Base-by-base conservation (phyloP, 2,888 invertebrate genomes). In the Ochropacha duplaris region DNA sequence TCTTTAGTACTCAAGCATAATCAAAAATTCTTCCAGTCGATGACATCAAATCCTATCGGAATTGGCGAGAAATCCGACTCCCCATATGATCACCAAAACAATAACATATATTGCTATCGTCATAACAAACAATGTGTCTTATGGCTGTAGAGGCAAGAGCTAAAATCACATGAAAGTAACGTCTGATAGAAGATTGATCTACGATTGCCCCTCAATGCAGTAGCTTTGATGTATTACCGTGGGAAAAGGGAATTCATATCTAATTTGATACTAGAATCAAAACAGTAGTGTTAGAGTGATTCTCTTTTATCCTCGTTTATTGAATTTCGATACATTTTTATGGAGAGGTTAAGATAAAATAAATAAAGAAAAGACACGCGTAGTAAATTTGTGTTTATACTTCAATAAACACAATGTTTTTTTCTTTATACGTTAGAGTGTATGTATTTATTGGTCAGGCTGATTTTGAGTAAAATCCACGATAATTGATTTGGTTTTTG, bases 251-350 rank as follows among this genome's bases (percentile, higher is more conserved):
- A 74, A 74, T 78, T 77, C 74, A 68, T 70, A 72, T 72, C 62
- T 82, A 80, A 84, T 84, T 85, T 81, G 78, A 81, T 79, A 75
- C 77, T 71, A 65, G 72, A 75, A 74, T 80, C 81, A 79, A 79
- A 81, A 80, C 75, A 78, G 68, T 71, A 66, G 16, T 26, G 50
- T 57, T 28, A 11, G 26, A 62, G 57, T 55, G 54, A 59, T 57
- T 58, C 44, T 59, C 16, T 28, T 62, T 58, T 9, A 57, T 59
- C 56, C 60, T 51, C 16, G 16, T n/a, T 51, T 24, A 56, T 56
- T 56, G 56, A 56, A 50, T 56, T 34, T 50, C 39, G 56, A 56
- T 50, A 56, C 24, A 36, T 36, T 36, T 55, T 56, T 50, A 55
- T 50, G 22, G 24, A 14, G 49, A 22, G 19, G 31, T 52, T 19